phyloP scores from a whole-genome alignment of 2,797 vertebrate species.

The Graptemys geographica region DNA sequence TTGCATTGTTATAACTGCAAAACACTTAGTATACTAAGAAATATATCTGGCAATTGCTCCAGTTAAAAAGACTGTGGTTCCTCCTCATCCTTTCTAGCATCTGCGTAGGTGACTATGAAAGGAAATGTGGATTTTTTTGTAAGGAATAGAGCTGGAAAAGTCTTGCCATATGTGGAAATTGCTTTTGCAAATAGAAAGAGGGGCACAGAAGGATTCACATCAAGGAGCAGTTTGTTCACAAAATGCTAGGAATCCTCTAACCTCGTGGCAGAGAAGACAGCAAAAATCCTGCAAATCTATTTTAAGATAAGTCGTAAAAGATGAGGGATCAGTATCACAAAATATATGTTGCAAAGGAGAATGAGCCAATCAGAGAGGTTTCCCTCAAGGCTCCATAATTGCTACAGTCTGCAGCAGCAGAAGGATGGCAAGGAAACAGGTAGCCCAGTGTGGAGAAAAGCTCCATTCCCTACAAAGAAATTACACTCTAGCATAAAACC shows the following conservation, averaged over 20 bases:
- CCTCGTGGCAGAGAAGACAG: background rate
- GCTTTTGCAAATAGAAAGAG: background rate
- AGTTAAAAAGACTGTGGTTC: background rate
- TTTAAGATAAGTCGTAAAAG: slow-evolving; percentile 40
- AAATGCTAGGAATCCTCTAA: background rate
- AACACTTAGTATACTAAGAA: background rate
- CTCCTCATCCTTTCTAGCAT: background rate
- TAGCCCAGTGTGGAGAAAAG: slow-evolving; percentile 40
- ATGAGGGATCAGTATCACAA: background rate
- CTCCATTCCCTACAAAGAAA: slow-evolving; percentile 61
- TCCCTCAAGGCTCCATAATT: slow-evolving; percentile 57
- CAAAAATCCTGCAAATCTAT: slow-evolving; percentile 22
- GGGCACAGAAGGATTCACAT: background rate
- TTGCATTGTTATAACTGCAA: background rate
- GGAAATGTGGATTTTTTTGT: background rate
- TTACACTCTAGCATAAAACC: slow-evolving; percentile 76
- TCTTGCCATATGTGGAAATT: rapidly evolving
- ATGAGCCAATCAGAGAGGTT: background rate
- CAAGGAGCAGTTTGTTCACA: background rate
- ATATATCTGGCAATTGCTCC: background rate
- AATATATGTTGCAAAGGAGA: slow-evolving; percentile 24
- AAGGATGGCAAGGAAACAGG: slow-evolving; percentile 60
- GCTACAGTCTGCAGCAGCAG: slow-evolving; percentile 23
- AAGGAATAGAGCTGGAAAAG: background rate
- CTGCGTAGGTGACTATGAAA: background rate